These are phyloP conservation scores for Drosophila dunni DNA, from an alignment of 1,140 invertebrate species.

Conservation along the genomic window DNA sequence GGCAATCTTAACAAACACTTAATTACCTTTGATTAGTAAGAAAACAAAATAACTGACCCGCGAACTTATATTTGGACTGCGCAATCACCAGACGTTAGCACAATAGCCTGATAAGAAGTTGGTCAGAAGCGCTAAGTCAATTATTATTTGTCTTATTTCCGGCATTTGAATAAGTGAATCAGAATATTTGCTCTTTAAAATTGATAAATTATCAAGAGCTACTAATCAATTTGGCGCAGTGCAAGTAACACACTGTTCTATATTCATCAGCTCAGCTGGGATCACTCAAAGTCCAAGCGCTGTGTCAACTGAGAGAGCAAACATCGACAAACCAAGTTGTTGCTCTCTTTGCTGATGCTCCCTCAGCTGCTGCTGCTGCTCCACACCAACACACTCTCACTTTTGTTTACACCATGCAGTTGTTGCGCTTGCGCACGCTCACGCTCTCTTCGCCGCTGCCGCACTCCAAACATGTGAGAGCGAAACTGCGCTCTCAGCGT, in stretches of 20 bases:
- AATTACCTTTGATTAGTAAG: background rate
- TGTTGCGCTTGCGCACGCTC: conserved; percentile 39
- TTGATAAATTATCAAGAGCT: background rate
- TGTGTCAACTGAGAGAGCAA: conserved; percentile 9
- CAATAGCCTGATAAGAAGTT: conserved; percentile 5
- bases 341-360: background rate
- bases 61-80: background rate
- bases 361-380: background rate
- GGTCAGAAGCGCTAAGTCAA: background rate
- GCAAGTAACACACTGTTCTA: conserved; percentile 15
- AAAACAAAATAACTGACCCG: conserved; percentile 4
- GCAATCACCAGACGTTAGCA: background rate
- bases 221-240: conserved; percentile 18
- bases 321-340: conserved; percentile 12
- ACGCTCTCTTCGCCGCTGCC: background rate
- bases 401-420: conserved; percentile 14
- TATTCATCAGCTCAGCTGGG: conserved; percentile 23
- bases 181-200: background rate
- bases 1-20: conserved; percentile 11
- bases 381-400: conserved; percentile 33
- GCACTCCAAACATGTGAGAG: background rate
- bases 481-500: conserved; percentile 6
- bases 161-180: background rate
- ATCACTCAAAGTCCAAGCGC: conserved; percentile 20
- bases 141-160: background rate